A percentile compares a stretch with the other conserved stretches of the same genome.
Evolutionary conservation across 2,888 invertebrate species (phyloP).

Genomic region (Limnephilus rhombicus): DNA sequence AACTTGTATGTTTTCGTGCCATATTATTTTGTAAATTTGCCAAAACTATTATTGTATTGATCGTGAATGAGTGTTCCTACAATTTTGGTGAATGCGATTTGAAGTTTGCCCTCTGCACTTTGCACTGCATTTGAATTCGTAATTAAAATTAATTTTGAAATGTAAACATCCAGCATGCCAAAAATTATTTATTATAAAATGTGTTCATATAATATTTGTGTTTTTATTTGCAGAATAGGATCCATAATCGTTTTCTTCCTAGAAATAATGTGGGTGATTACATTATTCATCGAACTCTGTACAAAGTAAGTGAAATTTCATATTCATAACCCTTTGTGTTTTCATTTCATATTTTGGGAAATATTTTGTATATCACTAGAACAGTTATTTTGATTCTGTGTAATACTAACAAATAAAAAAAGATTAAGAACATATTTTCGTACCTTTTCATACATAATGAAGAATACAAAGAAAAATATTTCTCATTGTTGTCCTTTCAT

Average conservation of each 20-base stretch:
- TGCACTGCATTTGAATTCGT: background rate
- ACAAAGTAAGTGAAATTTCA: constrained; percentile 71
- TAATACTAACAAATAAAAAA: too few species aligned
- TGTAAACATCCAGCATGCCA: background rate
- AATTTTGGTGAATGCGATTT: background rate
- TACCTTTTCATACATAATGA: too few species aligned
- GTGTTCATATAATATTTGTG: background rate
- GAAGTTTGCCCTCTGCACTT: background rate
- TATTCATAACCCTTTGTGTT: background rate
- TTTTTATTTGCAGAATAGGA: constrained; percentile 70
- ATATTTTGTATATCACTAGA: too few species aligned
- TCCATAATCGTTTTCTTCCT: constrained; percentile 73
- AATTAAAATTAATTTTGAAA: background rate
- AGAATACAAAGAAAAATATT: too few species aligned
- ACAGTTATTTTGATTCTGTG: too few species aligned
- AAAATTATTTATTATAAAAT: background rate
- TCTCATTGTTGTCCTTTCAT: too few species aligned
- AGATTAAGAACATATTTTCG: too few species aligned
- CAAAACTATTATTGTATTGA: background rate
- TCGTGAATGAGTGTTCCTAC: background rate
- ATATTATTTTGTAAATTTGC: background rate
- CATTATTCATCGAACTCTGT: constrained; percentile 74
- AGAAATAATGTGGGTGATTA: constrained; percentile 75
- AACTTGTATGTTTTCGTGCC: background rate
- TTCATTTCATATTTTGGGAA: too few species aligned